phyloP scores from a whole-genome alignment of 1,140 invertebrate genomes.

The Gryllus bimaculatus region DNA sequence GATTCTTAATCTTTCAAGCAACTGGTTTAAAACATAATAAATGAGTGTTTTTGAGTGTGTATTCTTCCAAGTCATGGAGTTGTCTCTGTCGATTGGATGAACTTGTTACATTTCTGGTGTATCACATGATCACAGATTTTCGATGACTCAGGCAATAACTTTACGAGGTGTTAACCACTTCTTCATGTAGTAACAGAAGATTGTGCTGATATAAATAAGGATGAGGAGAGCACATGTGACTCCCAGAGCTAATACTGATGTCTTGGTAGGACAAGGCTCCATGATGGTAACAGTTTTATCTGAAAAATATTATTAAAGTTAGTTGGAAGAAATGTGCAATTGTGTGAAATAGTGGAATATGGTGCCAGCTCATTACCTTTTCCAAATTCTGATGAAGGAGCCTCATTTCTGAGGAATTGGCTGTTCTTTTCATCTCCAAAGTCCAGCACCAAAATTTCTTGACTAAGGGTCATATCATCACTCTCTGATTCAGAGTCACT shows the following conservation, averaged over 20 bases:
- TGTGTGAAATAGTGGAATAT: not conserved
- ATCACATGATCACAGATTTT: not conserved
- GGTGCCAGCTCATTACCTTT: slow-evolving; percentile 40
- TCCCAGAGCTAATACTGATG: slow-evolving; percentile 75
- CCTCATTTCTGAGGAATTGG: slow-evolving; percentile 65
- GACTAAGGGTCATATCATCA: slow-evolving; percentile 84
- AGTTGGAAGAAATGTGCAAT: not conserved
- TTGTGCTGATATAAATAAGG: slow-evolving; percentile 79
- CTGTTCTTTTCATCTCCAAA: slow-evolving; percentile 80
- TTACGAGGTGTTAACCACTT: slow-evolving; percentile 78
- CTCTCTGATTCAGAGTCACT: slow-evolving; percentile 43
- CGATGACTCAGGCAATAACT: slow-evolving; percentile 53
- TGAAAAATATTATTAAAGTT: slow-evolving; percentile 30
- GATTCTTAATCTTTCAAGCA: too few relatives aligned
- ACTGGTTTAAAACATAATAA: not conserved
- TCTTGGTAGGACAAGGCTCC: slow-evolving; percentile 81
- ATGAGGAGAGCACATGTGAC: slow-evolving; percentile 82
- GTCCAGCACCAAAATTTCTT: slow-evolving; percentile 86
- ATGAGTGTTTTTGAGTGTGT: not conserved
- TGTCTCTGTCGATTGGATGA: not conserved
- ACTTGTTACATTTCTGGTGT: not conserved
- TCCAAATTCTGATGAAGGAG: slow-evolving; percentile 61
- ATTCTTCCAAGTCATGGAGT: not conserved
- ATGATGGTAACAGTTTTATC: slow-evolving; percentile 79
- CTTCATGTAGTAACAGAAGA: slow-evolving; percentile 85